Evolutionary conservation across 2,888 invertebrate species (phyloP).

Genomic region (Lypha dubia): DNA sequence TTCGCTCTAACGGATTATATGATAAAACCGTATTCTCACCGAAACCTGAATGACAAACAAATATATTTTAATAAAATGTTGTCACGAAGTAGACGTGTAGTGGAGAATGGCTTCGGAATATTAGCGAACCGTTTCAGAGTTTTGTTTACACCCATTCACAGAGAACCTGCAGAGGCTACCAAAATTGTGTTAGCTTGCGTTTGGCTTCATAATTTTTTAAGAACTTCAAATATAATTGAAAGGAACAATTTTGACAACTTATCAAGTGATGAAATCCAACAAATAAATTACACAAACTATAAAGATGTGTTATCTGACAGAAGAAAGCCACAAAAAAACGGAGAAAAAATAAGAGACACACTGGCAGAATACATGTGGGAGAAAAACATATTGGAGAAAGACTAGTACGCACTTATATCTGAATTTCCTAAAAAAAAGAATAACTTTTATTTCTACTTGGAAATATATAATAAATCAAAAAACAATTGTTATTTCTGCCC

Average conservation of each 20-base stretch:
- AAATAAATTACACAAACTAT: constrained; percentile 12
- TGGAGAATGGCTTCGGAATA: constrained; percentile 49
- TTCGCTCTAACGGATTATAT: constrained; percentile 30
- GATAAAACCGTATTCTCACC: constrained; percentile 35
- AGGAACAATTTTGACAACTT: constrained; percentile 18
- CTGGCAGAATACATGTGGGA: constrained; percentile 17
- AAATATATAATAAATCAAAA: too few species aligned
- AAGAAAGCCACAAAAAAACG: constrained; percentile 26
- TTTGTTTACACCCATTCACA: constrained; percentile 30
- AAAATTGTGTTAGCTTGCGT: constrained; percentile 33
- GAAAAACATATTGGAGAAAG: not conserved
- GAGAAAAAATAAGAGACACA: constrained; percentile 3
- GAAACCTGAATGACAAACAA: constrained; percentile 25
- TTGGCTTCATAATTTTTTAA: constrained; percentile 41
- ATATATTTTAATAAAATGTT: constrained; percentile 40
- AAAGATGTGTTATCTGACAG: constrained; percentile 7
- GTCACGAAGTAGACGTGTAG: constrained; percentile 46
- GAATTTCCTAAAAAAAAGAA: too few species aligned
- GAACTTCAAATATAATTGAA: constrained; percentile 6
- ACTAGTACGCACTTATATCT: not conserved
- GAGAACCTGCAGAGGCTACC: constrained; percentile 33
- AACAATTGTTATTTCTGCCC: too few species aligned
- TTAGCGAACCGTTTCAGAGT: constrained; percentile 41
- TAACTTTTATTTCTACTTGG: too few species aligned
- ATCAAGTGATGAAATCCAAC: not conserved